These are phyloP conservation scores for Drosophila sturtevanti DNA, from an alignment of 1,140 invertebrate species.

Conservation along the genomic window DNA sequence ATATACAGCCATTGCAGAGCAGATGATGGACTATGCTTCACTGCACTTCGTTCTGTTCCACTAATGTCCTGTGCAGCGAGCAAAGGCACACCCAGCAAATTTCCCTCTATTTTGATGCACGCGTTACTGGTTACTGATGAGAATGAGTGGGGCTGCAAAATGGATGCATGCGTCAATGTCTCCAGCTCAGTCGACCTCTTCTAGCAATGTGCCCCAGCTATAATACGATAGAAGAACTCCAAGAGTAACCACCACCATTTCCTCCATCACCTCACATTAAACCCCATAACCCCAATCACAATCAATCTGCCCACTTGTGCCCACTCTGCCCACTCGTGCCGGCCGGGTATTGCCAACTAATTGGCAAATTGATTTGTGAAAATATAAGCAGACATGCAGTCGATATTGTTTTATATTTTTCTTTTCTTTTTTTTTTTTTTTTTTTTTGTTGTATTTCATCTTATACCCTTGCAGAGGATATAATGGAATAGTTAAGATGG, in stretches of 20 bases:
- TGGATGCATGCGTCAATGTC: not conserved
- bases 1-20: not conserved
- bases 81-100: constrained; percentile 5
- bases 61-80: not conserved
- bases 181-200: not conserved
- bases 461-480: not conserved
- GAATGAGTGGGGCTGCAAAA: not conserved
- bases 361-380: constrained; percentile 14
- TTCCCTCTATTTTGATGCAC: constrained; percentile 9
- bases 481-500: not conserved
- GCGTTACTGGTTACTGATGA: not conserved
- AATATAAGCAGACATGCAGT: constrained; percentile 12
- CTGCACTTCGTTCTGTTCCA: not conserved
- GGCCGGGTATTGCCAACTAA: constrained; percentile 13
- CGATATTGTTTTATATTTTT: not conserved
- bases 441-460: not conserved
- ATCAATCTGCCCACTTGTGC: not conserved
- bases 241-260: not conserved
- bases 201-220: too few species aligned
- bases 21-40: not conserved
- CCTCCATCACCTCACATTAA: not conserved
- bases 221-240: not conserved
- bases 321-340: too few species aligned
- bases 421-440: not conserved
- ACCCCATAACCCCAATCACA: not conserved